These are phyloP conservation scores for Hyla sarda DNA, from an alignment of 2,113 vertebrate species.

Conservation along the genomic window DNA sequence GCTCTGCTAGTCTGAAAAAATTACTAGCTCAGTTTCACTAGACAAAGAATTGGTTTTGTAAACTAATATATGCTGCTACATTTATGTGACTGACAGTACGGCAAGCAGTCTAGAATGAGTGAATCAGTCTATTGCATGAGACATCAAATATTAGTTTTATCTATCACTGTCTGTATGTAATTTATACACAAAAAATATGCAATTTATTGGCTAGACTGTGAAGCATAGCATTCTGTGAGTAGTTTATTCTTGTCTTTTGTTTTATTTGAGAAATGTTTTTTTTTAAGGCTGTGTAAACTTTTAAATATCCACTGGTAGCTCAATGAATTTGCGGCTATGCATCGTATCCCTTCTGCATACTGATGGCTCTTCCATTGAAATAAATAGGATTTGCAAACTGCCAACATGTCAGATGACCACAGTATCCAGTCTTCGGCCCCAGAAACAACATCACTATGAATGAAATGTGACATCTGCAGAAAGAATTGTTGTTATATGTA, in stretches of 20 bases:
- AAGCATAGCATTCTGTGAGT: background rate
- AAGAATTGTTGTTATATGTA: too few relatives aligned
- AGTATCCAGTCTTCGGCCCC: too few relatives aligned
- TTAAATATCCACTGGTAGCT: background rate
- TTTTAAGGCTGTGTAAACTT: background rate
- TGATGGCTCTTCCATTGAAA: background rate
- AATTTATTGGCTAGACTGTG: background rate
- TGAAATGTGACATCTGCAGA: too few relatives aligned
- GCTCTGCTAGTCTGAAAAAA: background rate
- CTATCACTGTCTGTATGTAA: background rate
- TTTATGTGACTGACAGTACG: background rate
- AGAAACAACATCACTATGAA: too few relatives aligned
- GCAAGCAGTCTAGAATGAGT: background rate
- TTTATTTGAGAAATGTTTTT: background rate
- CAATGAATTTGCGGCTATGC: background rate
- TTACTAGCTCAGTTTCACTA: background rate
- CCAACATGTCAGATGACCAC: too few relatives aligned
- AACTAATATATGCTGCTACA: conserved; percentile 1
- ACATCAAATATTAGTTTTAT: background rate
- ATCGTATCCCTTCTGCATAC: background rate
- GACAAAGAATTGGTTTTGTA: background rate
- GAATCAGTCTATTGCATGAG: background rate
- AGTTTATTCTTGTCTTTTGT: background rate
- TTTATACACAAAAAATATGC: background rate
- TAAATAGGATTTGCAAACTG: background rate